Evolutionary conservation across 2,113 vertebrate species (phyloP), one percentile per base, ranked within the genome.

Genomic region (Ictalurus punctatus): DNA sequence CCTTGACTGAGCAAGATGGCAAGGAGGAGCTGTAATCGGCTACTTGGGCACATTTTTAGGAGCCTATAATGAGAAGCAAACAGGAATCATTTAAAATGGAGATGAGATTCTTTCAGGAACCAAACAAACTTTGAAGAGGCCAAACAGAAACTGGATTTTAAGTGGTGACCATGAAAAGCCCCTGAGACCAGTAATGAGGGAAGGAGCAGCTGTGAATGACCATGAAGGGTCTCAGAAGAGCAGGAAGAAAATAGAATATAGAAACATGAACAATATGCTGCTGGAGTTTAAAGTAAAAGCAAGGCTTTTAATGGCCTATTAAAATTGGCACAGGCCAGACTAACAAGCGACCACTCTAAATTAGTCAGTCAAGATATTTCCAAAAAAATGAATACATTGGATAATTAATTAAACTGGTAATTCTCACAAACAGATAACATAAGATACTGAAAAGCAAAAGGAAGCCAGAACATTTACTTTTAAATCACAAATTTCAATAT

Each of bases 1-100:
- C 96, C 96, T 95, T 94, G 94, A 91, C 92, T 86, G 30, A 96
- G 90, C 84, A 95, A 91, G 89, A 95, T 83, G 8, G 85, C 17
- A 2, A 91, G 59, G 71, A 95, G 63, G 52, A 93, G 78, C 73
- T 67, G 19, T 76, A 92, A 65, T 21, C 79, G 84, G 69, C 86
- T 89, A 44, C 90, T 87, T 56, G 61, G 87, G 61, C 83, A 88
- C 96, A 96, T 96, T 85, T 79, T 88, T 90, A 86, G 4, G 88
- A 34, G 88, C 92, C 95, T 96, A 93, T 63, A 95, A 94, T 12
- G 0, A 93, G 25, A 90, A 91, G 74, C 37, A 91, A 83, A 89
- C 63, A 92, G 76, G 25, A 54, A 86, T 34, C 44, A 23, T 30
- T 76, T 92, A 63, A 90, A 86, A 25, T 52, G 44, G 13, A 78